phyloP scores from a whole-genome alignment of 2,113 vertebrate species.

The Phainopepla nitens region DNA sequence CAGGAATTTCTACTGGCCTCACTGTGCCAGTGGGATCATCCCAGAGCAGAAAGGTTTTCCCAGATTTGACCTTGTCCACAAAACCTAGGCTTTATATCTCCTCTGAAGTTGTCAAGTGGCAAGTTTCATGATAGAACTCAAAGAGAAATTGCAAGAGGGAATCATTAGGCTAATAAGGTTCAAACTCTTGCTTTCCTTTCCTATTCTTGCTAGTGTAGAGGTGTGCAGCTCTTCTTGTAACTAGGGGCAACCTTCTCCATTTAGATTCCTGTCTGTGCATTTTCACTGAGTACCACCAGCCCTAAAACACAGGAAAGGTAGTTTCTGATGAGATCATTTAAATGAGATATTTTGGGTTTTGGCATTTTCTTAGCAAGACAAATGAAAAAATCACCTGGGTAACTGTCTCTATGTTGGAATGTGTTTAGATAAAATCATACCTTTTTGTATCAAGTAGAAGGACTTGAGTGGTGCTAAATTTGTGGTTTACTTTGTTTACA shows the following conservation, averaged over 20 bases:
- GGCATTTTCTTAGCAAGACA: background rate
- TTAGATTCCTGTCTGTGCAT: background rate
- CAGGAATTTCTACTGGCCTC: background rate
- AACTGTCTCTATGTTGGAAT: background rate
- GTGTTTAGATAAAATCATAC: background rate
- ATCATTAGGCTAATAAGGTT: background rate
- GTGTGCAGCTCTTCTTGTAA: background rate
- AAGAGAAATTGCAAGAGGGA: background rate
- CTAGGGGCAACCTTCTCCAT: background rate
- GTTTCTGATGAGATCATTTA: background rate
- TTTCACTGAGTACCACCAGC: background rate
- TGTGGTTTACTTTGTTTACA: slow-evolving; percentile 65
- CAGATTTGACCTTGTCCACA: background rate
- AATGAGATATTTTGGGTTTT: background rate
- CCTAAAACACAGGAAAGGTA: background rate
- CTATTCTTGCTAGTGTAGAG: background rate
- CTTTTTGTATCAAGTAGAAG: background rate
- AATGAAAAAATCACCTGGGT: background rate
- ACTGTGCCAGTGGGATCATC: background rate
- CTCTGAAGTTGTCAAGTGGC: background rate
- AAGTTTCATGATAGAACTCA: background rate
- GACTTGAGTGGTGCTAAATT: background rate
- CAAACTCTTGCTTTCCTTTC: background rate
- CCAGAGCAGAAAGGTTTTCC: background rate
- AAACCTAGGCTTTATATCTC: background rate